phyloP scores from a whole-genome alignment of 2,888 invertebrate genomes.

The Catocala nupta region DNA sequence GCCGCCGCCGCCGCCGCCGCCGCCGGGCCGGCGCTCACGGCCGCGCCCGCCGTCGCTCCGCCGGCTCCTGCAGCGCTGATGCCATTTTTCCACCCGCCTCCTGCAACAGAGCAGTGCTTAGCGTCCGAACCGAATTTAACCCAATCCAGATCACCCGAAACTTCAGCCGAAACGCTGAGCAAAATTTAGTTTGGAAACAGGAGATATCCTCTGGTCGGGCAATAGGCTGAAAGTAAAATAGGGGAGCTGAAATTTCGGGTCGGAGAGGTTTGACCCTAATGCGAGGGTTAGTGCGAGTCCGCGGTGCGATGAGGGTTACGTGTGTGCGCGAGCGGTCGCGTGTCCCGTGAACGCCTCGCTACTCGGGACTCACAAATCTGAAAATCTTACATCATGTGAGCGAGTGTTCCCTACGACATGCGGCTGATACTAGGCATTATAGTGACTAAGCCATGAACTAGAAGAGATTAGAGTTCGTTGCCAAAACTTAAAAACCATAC shows the following conservation, averaged over 20 bases:
- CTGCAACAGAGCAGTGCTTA: constrained; percentile 50
- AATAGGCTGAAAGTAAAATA: too few relatives aligned
- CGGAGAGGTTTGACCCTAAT: neutral
- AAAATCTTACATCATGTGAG: constrained; percentile 75
- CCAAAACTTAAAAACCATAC: constrained; percentile 20
- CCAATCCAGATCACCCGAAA: neutral
- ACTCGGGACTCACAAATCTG: constrained; percentile 61
- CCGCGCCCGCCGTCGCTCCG: constrained; percentile 25
- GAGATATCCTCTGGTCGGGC: too few relatives aligned
- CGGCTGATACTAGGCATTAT: constrained; percentile 22
- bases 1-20: constrained; percentile 28
- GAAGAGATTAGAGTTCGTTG: constrained; percentile 16
- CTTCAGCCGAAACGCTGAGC: neutral
- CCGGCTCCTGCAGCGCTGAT: constrained; percentile 57
- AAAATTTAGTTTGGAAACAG: too few relatives aligned
- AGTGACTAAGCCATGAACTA: constrained; percentile 30
- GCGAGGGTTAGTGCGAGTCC: constrained; percentile 6
- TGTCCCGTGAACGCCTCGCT: constrained; percentile 3
- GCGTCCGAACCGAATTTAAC: neutral
- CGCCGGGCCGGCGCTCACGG: constrained; percentile 27
- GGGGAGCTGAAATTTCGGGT: neutral
- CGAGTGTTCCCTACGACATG: constrained; percentile 40
- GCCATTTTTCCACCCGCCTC: constrained; percentile 84
- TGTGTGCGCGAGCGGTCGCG: constrained; percentile 3
- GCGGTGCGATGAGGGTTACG: constrained; percentile 14